phyloP scores from a whole-genome alignment of 2,797 vertebrate genomes.

The Tympanoctomys barrerae region DNA sequence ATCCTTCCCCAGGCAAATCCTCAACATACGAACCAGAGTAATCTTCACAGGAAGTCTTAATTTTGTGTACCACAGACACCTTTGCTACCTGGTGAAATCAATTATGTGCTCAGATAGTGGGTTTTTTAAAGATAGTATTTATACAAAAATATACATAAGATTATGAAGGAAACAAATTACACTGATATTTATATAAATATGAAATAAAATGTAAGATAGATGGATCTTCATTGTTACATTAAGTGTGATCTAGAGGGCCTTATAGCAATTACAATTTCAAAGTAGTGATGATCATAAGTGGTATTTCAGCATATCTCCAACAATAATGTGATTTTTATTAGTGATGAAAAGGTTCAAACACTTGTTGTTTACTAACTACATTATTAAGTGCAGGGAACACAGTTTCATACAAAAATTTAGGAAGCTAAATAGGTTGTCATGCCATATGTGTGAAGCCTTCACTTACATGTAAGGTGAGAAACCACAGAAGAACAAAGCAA shows the following conservation, averaged over 20 bases:
- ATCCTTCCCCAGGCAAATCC: not conserved
- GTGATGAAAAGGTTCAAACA: constrained; percentile 16
- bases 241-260: constrained; percentile 3
- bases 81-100: constrained; percentile 15
- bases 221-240: not conserved
- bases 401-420: constrained; percentile 20
- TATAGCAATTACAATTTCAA: constrained; percentile 17
- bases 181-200: not conserved
- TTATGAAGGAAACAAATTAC: constrained; percentile 1
- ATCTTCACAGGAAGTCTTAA: not conserved
- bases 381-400: constrained; percentile 40
- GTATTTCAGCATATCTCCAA: not conserved
- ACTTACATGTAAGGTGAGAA: not conserved
- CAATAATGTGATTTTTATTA: constrained; percentile 15
- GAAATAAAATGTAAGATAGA: not conserved
- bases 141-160: not conserved
- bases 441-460: too few species aligned
- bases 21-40: not conserved
- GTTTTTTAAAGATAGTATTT: not conserved
- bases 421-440: not conserved
- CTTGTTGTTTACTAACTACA: not conserved
- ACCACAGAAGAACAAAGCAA: not conserved
- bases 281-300: not conserved
- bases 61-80: not conserved
- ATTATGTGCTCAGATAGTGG: constrained; percentile 7